Evolutionary conservation across 2,888 invertebrate species (phyloP).

Genomic region (Heteropelma amictum): DNA sequence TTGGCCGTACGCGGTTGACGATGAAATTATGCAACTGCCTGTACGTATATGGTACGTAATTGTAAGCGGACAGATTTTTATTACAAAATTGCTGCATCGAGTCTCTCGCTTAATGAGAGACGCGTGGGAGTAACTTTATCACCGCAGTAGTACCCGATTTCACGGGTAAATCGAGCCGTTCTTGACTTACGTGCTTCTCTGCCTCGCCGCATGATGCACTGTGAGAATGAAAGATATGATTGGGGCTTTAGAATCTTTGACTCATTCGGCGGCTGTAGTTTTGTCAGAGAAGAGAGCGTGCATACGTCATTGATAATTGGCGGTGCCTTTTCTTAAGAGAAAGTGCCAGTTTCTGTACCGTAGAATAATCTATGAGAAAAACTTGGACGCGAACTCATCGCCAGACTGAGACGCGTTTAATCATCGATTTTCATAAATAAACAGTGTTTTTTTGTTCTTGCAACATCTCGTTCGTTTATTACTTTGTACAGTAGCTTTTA

Average conservation of each 20-base stretch:
- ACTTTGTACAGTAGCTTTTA: too few species aligned
- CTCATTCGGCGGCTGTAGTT: background rate
- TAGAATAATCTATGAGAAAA: too few species aligned
- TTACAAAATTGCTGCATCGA: constrained; percentile 4
- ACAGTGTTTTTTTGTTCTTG: too few species aligned
- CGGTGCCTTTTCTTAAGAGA: too few species aligned
- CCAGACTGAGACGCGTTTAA: too few species aligned
- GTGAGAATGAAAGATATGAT: background rate
- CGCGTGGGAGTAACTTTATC: constrained; percentile 61
- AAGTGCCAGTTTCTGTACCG: too few species aligned
- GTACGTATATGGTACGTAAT: background rate
- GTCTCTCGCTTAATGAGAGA: constrained; percentile 57
- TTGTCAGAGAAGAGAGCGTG: background rate
- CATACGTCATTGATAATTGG: background rate
- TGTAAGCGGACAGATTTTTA: background rate
- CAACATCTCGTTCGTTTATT: too few species aligned
- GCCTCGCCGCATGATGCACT: background rate
- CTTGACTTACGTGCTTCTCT: constrained; percentile 36
- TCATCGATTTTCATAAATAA: too few species aligned
- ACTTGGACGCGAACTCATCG: too few species aligned
- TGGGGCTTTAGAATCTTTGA: background rate
- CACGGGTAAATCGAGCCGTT: constrained; percentile 41
- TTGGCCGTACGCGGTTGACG: too few species aligned
- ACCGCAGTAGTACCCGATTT: constrained; percentile 43
- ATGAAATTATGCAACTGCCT: background rate